Evolutionary conservation across 2,888 invertebrate species (phyloP).

Genomic region (Drosophila demipolita): DNA sequence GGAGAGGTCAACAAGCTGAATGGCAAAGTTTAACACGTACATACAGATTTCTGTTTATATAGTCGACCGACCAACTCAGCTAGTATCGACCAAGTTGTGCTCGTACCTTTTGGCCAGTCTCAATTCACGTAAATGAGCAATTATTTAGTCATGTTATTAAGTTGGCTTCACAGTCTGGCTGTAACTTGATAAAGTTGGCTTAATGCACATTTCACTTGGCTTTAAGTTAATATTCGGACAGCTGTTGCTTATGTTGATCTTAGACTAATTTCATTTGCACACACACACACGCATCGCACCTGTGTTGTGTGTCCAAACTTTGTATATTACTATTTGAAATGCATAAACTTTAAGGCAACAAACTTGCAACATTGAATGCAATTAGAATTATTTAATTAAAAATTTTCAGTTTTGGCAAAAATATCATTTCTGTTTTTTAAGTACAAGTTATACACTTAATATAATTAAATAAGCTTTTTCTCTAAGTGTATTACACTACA

Average conservation of each 20-base stretch:
- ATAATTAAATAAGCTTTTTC: constrained; percentile 9
- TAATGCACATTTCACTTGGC: constrained; percentile 35
- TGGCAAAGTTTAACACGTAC: constrained; percentile 55
- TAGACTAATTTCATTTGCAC: constrained; percentile 43
- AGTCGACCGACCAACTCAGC: not conserved
- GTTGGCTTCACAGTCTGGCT: constrained; percentile 37
- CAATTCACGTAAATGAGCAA: constrained; percentile 69
- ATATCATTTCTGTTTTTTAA: not conserved
- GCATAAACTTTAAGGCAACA: not conserved
- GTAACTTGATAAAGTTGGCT: constrained; percentile 42
- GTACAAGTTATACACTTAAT: not conserved
- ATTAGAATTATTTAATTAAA: not conserved
- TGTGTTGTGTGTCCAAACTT: constrained; percentile 10
- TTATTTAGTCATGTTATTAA: constrained; percentile 68
- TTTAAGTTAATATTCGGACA: constrained; percentile 29
- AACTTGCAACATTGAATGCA: not conserved
- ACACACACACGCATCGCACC: not conserved
- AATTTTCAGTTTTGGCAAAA: not conserved
- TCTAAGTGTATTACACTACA: constrained; percentile 23
- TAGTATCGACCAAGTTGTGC: not conserved
- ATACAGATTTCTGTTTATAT: not conserved
- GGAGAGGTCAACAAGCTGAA: constrained; percentile 62
- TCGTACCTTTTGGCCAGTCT: constrained; percentile 12
- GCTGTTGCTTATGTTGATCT: constrained; percentile 32
- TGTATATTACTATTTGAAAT: constrained; percentile 1